phyloP scores from a whole-genome alignment of 2,888 invertebrate genomes.

The Girardia tigrina region DNA sequence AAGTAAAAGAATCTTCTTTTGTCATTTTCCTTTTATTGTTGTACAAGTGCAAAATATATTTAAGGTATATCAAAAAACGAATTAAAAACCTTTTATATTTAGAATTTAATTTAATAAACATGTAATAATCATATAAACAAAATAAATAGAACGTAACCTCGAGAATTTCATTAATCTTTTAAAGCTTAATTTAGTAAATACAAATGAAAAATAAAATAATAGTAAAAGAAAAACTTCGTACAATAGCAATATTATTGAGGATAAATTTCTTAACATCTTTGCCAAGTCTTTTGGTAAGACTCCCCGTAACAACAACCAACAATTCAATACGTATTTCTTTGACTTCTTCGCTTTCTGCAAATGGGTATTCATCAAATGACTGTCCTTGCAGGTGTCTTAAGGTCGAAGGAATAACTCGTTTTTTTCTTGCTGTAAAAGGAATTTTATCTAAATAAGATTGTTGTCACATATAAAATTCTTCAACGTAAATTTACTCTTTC shows the following conservation, averaged over 20 bases:
- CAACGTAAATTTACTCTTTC: not conserved
- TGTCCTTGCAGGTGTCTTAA: not conserved
- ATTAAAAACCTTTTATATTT: too few relatives aligned
- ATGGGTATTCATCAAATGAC: not conserved
- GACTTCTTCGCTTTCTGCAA: not conserved
- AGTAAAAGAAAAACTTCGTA: too few relatives aligned
- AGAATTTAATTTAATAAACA: too few relatives aligned
- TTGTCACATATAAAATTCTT: not conserved
- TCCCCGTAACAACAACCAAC: not conserved
- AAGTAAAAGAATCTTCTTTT: too few relatives aligned
- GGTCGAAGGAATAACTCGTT: not conserved
- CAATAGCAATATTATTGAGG: constrained; percentile 20
- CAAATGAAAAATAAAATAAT: not conserved
- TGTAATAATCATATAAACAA: too few relatives aligned
- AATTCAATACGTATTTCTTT: not conserved
- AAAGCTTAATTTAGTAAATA: not conserved
- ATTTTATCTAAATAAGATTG: not conserved
- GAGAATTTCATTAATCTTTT: not conserved
- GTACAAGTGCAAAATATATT: too few relatives aligned
- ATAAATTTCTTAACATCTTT: not conserved
- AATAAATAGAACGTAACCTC: too few relatives aligned
- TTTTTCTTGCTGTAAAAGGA: not conserved
- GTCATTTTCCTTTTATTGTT: too few relatives aligned
- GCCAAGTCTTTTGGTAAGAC: not conserved
- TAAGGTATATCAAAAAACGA: too few relatives aligned